A percentile compares a stretch with the other conserved stretches of the same genome.
Evolutionary conservation across 2,113 vertebrate genomes (phyloP).

Genomic region (Setophaga petechia): DNA sequence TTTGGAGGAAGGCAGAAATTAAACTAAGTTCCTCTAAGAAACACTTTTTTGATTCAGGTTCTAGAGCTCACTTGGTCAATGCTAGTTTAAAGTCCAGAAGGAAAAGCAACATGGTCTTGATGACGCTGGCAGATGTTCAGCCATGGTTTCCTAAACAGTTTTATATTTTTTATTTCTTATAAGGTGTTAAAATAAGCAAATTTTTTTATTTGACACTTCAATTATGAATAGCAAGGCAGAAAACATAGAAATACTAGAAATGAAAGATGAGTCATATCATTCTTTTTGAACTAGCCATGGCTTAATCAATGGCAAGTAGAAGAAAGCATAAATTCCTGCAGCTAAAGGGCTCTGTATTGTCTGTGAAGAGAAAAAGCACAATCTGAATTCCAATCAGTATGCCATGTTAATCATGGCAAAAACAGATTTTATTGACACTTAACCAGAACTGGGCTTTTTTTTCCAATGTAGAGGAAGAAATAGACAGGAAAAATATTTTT

Average conservation of each 20-base stretch:
- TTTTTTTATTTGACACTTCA: neutral
- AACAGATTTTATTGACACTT: neutral
- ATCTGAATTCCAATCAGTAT: neutral
- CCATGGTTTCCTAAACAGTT: neutral
- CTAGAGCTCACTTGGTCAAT: neutral
- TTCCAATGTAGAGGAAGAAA: neutral
- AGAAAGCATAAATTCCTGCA: neutral
- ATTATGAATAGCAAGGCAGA: neutral
- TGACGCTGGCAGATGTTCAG: neutral
- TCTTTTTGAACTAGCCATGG: neutral
- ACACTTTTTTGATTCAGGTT: neutral
- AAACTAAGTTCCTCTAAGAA: neutral
- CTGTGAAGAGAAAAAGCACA: neutral
- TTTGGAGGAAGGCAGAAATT: neutral
- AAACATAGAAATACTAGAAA: neutral
- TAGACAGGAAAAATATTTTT: neutral
- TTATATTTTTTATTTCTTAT: neutral
- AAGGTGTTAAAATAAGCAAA: neutral
- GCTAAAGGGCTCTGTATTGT: neutral
- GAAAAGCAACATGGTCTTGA: neutral
- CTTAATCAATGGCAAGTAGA: neutral
- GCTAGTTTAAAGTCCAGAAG: neutral
- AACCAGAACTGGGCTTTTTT: neutral
- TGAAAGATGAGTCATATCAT: neutral
- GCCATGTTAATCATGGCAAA: neutral